These are phyloP conservation scores for Zosterops japonicus DNA, from an alignment of 2,113 vertebrate genomes.

Conservation along the genomic window DNA sequence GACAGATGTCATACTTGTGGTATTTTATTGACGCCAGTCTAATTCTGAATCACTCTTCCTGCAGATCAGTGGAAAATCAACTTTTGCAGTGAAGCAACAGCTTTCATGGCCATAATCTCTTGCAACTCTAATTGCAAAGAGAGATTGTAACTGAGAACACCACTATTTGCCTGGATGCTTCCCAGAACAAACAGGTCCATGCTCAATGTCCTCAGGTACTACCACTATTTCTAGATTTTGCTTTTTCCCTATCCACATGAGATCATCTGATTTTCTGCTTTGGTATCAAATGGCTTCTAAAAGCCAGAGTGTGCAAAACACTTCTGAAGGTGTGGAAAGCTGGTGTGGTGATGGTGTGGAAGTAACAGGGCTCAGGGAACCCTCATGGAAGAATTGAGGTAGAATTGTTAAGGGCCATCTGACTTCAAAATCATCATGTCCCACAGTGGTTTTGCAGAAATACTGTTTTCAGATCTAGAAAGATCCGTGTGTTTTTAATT, in stretches of 20 bases:
- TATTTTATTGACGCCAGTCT: not conserved
- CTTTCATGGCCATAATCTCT: not conserved
- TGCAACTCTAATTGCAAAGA: not conserved
- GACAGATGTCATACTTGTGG: not conserved
- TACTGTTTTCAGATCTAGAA: not conserved
- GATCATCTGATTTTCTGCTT: not conserved
- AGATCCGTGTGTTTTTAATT: not conserved
- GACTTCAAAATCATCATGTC: not conserved
- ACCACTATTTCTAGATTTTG: not conserved
- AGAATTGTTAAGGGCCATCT: not conserved
- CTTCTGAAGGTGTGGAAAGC: not conserved
- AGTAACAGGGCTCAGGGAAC: not conserved
- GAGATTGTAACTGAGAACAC: not conserved
- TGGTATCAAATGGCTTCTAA: not conserved
- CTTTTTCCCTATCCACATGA: not conserved
- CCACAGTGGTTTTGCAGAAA: not conserved
- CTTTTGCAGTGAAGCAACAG: not conserved
- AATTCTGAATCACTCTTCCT: not conserved
- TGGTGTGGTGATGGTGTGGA: not conserved
- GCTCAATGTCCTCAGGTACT: not conserved
- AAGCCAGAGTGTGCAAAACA: not conserved
- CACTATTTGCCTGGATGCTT: not conserved
- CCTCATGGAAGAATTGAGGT: not conserved
- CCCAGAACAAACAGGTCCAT: not conserved
- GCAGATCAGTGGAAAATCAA: not conserved